A percentile compares a stretch with the other conserved stretches of the same genome.
Conservation (phyloP, 2,888 invertebrate species). For the Cybosia mesomella region DNA sequence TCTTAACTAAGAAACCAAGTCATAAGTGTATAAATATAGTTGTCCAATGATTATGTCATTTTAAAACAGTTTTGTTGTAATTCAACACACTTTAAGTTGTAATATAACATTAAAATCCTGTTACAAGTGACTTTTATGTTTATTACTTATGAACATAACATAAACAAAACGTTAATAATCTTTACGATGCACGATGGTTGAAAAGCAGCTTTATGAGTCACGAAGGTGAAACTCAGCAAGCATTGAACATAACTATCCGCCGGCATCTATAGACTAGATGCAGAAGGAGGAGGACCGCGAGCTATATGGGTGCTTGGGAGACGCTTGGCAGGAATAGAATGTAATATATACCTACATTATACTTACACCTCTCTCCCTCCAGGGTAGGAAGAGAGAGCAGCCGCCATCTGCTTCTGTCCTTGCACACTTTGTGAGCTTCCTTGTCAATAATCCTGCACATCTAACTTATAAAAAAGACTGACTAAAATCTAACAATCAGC, state of each 20-base stretch:
- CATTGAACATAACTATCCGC: neutral
- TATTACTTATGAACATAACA: conserved; percentile 12
- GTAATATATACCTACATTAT: too few species aligned
- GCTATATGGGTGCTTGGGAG: neutral
- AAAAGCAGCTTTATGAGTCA: neutral
- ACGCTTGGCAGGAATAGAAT: too few species aligned
- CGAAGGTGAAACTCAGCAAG: neutral
- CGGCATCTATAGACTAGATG: neutral
- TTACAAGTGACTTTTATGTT: conserved; percentile 17
- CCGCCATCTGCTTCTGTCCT: too few species aligned
- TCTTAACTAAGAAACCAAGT: too few species aligned
- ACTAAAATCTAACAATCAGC: too few species aligned
- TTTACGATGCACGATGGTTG: conserved; percentile 16
- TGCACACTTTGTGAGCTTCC: too few species aligned
- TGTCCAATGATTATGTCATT: conserved; percentile 1
- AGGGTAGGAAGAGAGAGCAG: too few species aligned
- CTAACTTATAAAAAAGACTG: too few species aligned
- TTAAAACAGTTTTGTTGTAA: conserved; percentile 1
- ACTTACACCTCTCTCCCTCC: too few species aligned
- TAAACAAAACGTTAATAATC: conserved; percentile 16
- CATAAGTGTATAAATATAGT: neutral
- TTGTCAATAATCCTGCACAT: too few species aligned
- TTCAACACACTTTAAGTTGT: neutral
- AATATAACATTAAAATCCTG: neutral
- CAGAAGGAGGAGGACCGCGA: neutral